phyloP scores from a whole-genome alignment of 1,140 invertebrate genomes.

The Pseudomyrmex gracilis region DNA sequence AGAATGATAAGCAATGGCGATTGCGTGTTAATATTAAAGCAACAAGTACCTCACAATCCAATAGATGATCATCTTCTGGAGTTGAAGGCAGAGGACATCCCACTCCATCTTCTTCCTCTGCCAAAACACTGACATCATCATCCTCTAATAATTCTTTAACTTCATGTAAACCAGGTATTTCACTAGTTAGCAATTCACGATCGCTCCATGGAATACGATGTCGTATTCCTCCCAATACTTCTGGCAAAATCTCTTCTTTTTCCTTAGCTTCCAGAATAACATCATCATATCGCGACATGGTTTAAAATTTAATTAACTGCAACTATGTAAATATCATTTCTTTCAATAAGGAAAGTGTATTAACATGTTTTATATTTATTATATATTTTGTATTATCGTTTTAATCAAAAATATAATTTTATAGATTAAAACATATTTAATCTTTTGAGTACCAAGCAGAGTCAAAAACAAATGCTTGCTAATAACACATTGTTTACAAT shows the following conservation, averaged over 20 bases:
- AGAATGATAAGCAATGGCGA: background rate
- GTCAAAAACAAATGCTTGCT: too few species aligned
- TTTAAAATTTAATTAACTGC: constrained; percentile 19
- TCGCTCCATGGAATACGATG: constrained; percentile 84
- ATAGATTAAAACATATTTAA: too few species aligned
- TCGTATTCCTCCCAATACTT: constrained; percentile 73
- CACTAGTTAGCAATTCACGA: constrained; percentile 79
- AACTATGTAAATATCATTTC: constrained; percentile 14
- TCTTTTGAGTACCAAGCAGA: too few species aligned
- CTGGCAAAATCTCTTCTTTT: constrained; percentile 51
- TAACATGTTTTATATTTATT: too few species aligned
- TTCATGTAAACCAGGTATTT: constrained; percentile 82
- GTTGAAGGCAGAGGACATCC: constrained; percentile 94
- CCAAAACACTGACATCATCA: constrained; percentile 87
- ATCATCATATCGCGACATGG: constrained; percentile 77
- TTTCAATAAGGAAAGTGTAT: too few species aligned
- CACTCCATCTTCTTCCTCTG: constrained; percentile 91
- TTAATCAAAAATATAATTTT: too few species aligned
- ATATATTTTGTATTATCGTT: too few species aligned
- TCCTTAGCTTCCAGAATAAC: constrained; percentile 75
- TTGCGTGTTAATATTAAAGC: background rate
- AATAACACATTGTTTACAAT: too few species aligned
- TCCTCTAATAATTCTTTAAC: constrained; percentile 87
- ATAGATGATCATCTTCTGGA: constrained; percentile 93
- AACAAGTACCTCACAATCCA: constrained; percentile 89